Base-by-base conservation (phyloP, 2,888 invertebrate species). In the Amiota communis region DNA sequence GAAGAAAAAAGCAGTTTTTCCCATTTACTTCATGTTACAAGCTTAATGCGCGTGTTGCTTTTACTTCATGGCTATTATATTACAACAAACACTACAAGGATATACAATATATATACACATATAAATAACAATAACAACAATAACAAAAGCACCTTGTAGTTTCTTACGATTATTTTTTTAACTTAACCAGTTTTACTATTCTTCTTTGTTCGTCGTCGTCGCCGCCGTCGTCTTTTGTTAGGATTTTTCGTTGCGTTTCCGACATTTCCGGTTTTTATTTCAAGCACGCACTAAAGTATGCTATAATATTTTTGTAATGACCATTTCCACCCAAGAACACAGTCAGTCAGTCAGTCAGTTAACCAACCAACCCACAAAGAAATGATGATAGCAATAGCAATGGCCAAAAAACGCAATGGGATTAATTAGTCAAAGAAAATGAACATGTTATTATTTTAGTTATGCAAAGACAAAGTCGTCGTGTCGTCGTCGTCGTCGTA, bases 271-370 rank as follows among this genome's bases (percentile, higher is more conserved):
- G 48, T 72, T 63, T 56, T 67, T 51, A 36, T 73, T 72, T 74
- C 36, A 64, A 59, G 49, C 86, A 84, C 83, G 86, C 86, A 83
- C 79, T 75, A 67, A 67, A 70, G 63, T 69, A 69, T 49, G 64
- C 73, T 72, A 67, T 68, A 68, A 68, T 68, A 68, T 17, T 68
- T 68, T 68, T 68, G 51, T 68, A 68, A 68, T 53, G 67, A 68
- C 67, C 23, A 51, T 68, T 68, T 68, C n/a, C 23, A 20, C 20
- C 13, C 8, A 36, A 36, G 36, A 36, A 6, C 36, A 1, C 13
- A 10, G 11, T 53, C 11, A 53, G 15, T 10, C 13, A 53, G 12
- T 11, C 6, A 53, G 13, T 12, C 13, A 53, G 12, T 11, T 8
- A 9, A 15, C 15, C 13, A n/a, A 15, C 53, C n/a, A n/a, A 53